phyloP scores from a whole-genome alignment of 2,113 vertebrate species.

The Halichoerus grypus region DNA sequence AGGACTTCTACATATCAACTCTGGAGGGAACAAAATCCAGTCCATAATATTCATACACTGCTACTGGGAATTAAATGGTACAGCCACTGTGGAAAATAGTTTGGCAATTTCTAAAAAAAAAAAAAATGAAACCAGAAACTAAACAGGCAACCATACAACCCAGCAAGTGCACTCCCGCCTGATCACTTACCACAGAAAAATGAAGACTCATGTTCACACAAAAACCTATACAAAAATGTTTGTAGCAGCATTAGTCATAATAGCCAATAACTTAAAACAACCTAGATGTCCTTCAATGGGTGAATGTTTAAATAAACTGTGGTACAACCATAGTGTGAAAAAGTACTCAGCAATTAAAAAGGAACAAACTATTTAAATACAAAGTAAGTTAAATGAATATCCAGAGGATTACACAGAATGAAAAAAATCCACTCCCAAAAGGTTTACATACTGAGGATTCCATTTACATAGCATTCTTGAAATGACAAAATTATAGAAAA shows the following conservation, averaged over 20 bases:
- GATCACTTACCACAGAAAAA: not conserved
- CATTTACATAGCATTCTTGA: not conserved
- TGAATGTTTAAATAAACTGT: not conserved
- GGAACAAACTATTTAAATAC: not conserved
- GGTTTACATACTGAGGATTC: not conserved
- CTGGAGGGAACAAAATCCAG: not conserved
- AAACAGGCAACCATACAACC: not conserved
- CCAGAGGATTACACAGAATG: not conserved
- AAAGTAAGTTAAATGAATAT: not conserved
- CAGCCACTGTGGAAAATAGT: not conserved
- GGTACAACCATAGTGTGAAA: not conserved
- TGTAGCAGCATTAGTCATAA: not conserved
- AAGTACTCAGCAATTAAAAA: not conserved
- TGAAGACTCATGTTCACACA: not conserved
- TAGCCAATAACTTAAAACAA: not conserved
- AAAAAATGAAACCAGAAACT: not conserved
- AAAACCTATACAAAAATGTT: not conserved
- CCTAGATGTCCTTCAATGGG: not conserved
- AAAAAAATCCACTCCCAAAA: not conserved
- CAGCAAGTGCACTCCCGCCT: not conserved
- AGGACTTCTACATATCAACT: not conserved
- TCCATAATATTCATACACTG: not conserved
- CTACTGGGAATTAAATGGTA: constrained; percentile 20
- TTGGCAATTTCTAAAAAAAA: not conserved
- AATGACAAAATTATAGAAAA: not conserved